These are phyloP conservation scores for Apodemia zela DNA, from an alignment of 2,888 invertebrate genomes.

Conservation along the genomic window DNA sequence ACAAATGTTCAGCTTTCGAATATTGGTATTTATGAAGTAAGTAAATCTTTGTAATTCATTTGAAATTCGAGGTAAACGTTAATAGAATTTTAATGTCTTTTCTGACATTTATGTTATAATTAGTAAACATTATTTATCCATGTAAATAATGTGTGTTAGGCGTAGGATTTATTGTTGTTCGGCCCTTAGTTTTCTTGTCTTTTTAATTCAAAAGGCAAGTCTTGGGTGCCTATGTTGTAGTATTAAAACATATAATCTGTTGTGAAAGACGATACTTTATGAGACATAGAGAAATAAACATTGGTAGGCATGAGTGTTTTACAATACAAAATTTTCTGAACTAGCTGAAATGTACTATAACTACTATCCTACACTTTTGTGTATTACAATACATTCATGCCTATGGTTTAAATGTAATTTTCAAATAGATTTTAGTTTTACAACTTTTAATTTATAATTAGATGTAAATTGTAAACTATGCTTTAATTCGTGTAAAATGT, in stretches of 20 bases:
- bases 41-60: slow-evolving; percentile 61
- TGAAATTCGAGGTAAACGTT: slow-evolving; percentile 48
- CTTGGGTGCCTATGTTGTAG: slow-evolving; percentile 52
- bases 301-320: slow-evolving; percentile 23
- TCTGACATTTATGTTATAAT: slow-evolving; percentile 48
- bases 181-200: slow-evolving; percentile 41
- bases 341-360: slow-evolving; percentile 14
- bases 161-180: slow-evolving; percentile 51
- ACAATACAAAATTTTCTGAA: slow-evolving; percentile 45
- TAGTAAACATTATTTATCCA: slow-evolving; percentile 47
- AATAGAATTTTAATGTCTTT: slow-evolving; percentile 47
- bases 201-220: slow-evolving; percentile 43
- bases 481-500: slow-evolving; percentile 31
- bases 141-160: slow-evolving; percentile 72
- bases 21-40: slow-evolving; percentile 67
- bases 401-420: slow-evolving; percentile 2
- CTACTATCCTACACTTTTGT: background rate
- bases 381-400: background rate
- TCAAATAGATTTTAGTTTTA: slow-evolving; percentile 34
- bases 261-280: slow-evolving; percentile 76
- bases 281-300: slow-evolving; percentile 52
- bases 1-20: slow-evolving; percentile 76
- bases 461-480: slow-evolving; percentile 38
- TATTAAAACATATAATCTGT: slow-evolving; percentile 59
- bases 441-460: slow-evolving; percentile 45